A percentile compares a stretch with the other conserved stretches of the same genome.
Evolutionary conservation across 1,140 invertebrate species (phyloP).

Genomic region (Brachionus asplanchnoidis): DNA sequence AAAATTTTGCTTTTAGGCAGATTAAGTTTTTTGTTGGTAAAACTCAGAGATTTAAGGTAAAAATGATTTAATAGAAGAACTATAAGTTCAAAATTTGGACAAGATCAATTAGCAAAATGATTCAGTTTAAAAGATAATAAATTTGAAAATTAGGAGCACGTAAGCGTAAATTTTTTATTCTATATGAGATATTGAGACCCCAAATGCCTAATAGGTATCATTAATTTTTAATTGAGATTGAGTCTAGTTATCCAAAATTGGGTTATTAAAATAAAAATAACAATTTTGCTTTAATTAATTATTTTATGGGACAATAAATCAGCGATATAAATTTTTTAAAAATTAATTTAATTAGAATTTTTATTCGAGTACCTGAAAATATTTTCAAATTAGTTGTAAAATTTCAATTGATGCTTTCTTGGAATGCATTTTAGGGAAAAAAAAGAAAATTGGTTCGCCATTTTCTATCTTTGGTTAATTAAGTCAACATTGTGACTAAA

Average conservation of each 20-base stretch:
- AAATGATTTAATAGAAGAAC: not conserved
- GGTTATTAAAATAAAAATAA: constrained; percentile 28
- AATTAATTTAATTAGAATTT: not conserved
- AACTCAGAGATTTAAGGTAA: not conserved
- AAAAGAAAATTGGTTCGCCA: too few relatives aligned
- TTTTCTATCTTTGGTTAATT: not conserved
- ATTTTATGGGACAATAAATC: constrained; percentile 31
- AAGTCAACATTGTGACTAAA: not conserved
- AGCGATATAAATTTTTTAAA: not conserved
- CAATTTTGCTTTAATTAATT: constrained; percentile 4
- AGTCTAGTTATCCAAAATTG: constrained; percentile 17
- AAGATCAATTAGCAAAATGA: not conserved
- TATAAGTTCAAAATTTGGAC: not conserved
- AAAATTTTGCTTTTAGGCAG: not conserved
- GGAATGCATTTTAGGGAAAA: too few relatives aligned
- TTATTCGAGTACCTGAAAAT: not conserved
- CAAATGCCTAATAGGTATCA: constrained; percentile 24
- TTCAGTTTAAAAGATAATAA: not conserved
- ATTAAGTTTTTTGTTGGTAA: too few relatives aligned
- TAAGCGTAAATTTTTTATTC: not conserved
- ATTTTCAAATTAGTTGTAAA: not conserved
- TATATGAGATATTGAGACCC: not conserved
- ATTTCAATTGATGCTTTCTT: not conserved
- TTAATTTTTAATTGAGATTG: constrained; percentile 20
- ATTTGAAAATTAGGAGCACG: not conserved